Conservation (phyloP, 1,140 invertebrate species). For the Anadara kagoshimensis region DNA sequence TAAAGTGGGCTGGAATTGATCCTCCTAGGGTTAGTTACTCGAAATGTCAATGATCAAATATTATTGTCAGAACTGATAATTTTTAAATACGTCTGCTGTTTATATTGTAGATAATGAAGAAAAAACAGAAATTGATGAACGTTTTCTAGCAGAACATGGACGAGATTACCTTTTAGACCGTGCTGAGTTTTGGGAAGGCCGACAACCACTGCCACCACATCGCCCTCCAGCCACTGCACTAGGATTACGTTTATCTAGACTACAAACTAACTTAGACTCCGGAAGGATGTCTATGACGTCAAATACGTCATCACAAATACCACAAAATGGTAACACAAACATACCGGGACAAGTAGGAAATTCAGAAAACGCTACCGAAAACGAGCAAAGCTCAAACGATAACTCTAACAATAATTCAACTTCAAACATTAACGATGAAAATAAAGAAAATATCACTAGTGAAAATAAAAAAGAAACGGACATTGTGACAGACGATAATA, state of each 20-base stretch:
- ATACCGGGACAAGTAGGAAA: not conserved
- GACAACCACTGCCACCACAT: slow-evolving; percentile 6
- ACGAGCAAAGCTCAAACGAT: no score
- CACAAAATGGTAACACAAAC: not conserved
- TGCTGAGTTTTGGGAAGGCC: slow-evolving; percentile 44
- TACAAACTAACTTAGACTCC: slow-evolving; percentile 24
- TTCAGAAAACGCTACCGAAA: no score
- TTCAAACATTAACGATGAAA: no score
- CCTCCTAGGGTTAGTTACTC: no score
- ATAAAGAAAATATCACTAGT: no score
- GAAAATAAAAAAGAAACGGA: no score
- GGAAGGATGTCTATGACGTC: slow-evolving; percentile 22
- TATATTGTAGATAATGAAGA: slow-evolving; percentile 1
- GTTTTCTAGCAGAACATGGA: slow-evolving; percentile 39
- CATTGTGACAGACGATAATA: no score
- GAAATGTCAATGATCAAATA: no score
- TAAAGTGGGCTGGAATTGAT: no score
- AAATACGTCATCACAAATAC: slow-evolving; percentile 17
- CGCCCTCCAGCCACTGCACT: slow-evolving; percentile 31
- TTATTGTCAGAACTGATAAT: no score
- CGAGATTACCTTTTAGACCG: slow-evolving; percentile 42
- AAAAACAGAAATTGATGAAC: slow-evolving; percentile 26
- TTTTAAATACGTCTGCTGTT: not conserved
- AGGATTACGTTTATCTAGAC: slow-evolving; percentile 30
- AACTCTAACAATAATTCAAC: no score